A percentile compares a stretch with the other conserved stretches of the same genome.
These are phyloP conservation scores for Rhamphomyia laevipes DNA, from an alignment of 2,888 invertebrate genomes.

Conservation along the genomic window DNA sequence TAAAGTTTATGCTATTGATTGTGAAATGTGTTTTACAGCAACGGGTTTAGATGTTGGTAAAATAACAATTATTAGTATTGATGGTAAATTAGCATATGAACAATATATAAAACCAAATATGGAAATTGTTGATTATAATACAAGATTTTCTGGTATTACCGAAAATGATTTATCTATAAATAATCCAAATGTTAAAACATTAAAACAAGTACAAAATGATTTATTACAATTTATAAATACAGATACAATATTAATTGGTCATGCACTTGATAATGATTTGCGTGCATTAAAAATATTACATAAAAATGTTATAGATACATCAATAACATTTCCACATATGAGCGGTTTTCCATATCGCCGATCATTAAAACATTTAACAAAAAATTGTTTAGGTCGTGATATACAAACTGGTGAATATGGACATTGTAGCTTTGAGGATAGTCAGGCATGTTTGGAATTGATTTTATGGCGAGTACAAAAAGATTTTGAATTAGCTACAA, in stretches of 20 bases:
- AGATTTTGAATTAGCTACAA: slow-evolving; percentile 29
- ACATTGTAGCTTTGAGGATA: slow-evolving; percentile 91
- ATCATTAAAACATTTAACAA: slow-evolving; percentile 68
- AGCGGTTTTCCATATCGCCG: slow-evolving; percentile 71
- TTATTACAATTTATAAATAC: slow-evolving; percentile 66
- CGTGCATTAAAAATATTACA: slow-evolving; percentile 77
- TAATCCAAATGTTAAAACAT: slow-evolving; percentile 51
- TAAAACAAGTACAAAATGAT: slow-evolving; percentile 74
- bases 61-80: slow-evolving; percentile 67
- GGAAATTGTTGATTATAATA: slow-evolving; percentile 85
- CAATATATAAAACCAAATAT: slow-evolving; percentile 70
- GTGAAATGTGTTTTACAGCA: slow-evolving; percentile 93
- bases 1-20: slow-evolving; percentile 73
- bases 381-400: slow-evolving; percentile 58
- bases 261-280: slow-evolving; percentile 89
- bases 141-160: slow-evolving; percentile 88
- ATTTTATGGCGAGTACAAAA: slow-evolving; percentile 65
- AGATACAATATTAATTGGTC: slow-evolving; percentile 87
- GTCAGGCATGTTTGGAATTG: slow-evolving; percentile 77
- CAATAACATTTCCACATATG: slow-evolving; percentile 75
- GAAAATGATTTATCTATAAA: slow-evolving; percentile 47
- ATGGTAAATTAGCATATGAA: slow-evolving; percentile 70
- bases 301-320: slow-evolving; percentile 76
- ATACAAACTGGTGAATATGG: slow-evolving; percentile 65
- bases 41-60: slow-evolving; percentile 77